phyloP scores from a whole-genome alignment of 2,113 vertebrate genomes.

The Grammomys surdaster region DNA sequence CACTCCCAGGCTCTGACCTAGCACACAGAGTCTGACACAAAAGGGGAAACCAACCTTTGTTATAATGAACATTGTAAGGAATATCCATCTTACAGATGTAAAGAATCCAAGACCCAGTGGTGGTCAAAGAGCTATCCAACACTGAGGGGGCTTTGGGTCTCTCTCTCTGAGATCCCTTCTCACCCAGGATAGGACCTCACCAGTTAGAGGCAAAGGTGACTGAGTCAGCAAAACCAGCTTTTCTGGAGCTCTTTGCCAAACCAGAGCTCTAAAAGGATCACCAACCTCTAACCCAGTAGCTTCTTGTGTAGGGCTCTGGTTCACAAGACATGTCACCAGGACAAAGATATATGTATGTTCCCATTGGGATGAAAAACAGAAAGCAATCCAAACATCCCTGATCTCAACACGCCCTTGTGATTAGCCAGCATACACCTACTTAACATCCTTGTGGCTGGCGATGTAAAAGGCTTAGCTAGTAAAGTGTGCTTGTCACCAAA shows the following conservation, averaged over 20 bases:
- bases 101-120: not conserved
- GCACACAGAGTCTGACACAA: not conserved
- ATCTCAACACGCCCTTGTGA: not conserved
- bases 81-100: not conserved
- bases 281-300: constrained; percentile 23
- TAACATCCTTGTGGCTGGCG: not conserved
- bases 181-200: not conserved
- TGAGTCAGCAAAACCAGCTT: constrained; percentile 58
- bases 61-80: not conserved
- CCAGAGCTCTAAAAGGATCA: not conserved
- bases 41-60: not conserved
- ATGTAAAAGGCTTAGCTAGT: not conserved
- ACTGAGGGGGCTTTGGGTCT: not conserved
- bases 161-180: not conserved
- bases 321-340: not conserved
- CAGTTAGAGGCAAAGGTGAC: constrained; percentile 47
- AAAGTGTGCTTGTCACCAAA: not conserved
- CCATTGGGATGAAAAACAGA: not conserved
- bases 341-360: not conserved
- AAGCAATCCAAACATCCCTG: not conserved
- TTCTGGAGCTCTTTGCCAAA: constrained; percentile 61
- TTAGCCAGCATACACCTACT: not conserved
- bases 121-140: not conserved
- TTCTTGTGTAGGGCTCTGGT: not conserved
- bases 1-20: not conserved